Percentiles rank a stretch among this genome's conserved stretches.
These are phyloP conservation scores for Chironomus tentans DNA, from an alignment of 2,888 invertebrate species.

Conservation along the genomic window DNA sequence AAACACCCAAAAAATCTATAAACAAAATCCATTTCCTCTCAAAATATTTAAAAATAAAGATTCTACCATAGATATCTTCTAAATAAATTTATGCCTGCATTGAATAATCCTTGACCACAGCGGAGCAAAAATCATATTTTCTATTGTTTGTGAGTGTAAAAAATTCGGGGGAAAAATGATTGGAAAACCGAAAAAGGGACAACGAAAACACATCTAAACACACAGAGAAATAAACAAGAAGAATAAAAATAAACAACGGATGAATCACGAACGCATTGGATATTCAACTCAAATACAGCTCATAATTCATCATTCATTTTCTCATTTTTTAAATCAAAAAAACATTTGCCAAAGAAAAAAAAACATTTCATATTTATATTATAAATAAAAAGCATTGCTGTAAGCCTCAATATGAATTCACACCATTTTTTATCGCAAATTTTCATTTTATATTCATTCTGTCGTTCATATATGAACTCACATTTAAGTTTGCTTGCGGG, in stretches of 20 bases:
- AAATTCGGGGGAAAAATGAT: not conserved
- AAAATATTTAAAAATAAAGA: no score
- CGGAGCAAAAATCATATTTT: no score
- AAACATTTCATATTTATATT: not conserved
- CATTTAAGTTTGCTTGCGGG: not conserved
- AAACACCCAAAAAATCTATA: no score
- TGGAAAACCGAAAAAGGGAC: not conserved
- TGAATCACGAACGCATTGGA: not conserved
- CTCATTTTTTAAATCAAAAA: conserved; percentile 14
- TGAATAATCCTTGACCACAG: no score
- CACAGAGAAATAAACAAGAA: not conserved
- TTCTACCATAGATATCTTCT: no score
- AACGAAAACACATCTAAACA: not conserved
- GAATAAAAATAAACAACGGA: not conserved
- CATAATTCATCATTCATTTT: conserved; percentile 26
- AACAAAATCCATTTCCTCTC: no score
- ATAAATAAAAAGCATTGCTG: not conserved
- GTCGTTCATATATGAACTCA: not conserved
- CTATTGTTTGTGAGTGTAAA: no score
- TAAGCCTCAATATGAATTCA: conserved; percentile 3
- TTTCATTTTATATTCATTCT: not conserved
- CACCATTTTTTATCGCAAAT: conserved; percentile 12
- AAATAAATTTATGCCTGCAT: no score
- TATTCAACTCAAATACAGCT: conserved; percentile 5
- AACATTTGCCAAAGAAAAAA: not conserved